Conservation (phyloP, 2,113 vertebrate genomes). For the Xerus inauris region DNA sequence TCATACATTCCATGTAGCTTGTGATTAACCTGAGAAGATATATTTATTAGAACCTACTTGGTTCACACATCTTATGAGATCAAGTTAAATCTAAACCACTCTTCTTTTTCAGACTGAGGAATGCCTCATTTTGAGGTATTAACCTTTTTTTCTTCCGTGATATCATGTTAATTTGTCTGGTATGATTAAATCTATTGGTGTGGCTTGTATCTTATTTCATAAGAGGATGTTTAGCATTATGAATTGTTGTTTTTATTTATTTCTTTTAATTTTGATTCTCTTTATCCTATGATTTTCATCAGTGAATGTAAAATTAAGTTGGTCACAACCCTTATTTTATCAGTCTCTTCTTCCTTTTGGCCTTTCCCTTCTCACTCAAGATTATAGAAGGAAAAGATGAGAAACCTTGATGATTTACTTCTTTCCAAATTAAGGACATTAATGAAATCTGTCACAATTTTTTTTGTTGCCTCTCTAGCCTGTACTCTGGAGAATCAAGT, state of each 20-base stretch:
- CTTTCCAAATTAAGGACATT: neutral
- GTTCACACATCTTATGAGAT: neutral
- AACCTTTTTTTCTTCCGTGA: neutral
- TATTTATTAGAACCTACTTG: neutral
- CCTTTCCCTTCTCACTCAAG: neutral
- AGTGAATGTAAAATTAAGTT: neutral
- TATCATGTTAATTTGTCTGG: neutral
- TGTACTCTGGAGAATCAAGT: neutral
- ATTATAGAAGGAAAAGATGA: neutral
- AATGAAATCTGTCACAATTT: neutral
- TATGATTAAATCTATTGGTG: neutral
- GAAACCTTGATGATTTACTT: neutral
- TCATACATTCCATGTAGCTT: neutral
- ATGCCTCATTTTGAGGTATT: neutral
- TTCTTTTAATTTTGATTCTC: neutral
- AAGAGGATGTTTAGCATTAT: neutral
- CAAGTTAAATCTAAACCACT: neutral
- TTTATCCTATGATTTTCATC: neutral
- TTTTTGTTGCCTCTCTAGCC: neutral
- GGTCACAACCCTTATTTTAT: neutral
- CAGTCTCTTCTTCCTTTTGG: neutral
- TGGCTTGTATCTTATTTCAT: neutral
- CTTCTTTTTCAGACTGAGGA: neutral
- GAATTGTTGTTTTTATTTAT: neutral
- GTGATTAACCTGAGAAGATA: neutral